Evolutionary conservation across 2,888 invertebrate genomes (phyloP).

Genomic region (Baronia brevicornis): DNA sequence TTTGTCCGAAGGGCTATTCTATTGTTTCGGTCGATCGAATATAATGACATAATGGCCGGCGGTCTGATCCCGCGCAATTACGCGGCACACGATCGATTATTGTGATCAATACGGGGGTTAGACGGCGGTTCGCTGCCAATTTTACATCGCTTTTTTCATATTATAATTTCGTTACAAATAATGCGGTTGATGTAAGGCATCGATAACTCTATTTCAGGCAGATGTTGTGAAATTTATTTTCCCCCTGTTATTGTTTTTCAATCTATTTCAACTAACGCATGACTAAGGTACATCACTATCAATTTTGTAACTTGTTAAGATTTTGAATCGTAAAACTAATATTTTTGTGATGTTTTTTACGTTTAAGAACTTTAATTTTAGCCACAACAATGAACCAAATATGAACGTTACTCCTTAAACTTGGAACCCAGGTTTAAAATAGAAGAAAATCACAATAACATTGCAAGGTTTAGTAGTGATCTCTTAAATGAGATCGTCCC

Average conservation of each 20-base stretch:
- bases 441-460: too few species aligned
- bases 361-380: too few species aligned
- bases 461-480: too few species aligned
- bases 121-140: conserved; percentile 71
- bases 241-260: conserved; percentile 7
- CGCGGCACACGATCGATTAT: conserved; percentile 75
- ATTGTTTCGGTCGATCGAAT: conserved; percentile 66
- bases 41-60: conserved; percentile 73
- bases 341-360: too few species aligned
- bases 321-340: too few species aligned
- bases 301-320: too few species aligned
- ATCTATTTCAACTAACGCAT: too few species aligned
- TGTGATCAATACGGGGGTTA: conserved; percentile 75
- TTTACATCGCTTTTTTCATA: conserved; percentile 62
- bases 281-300: not conserved
- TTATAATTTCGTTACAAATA: conserved; percentile 58
- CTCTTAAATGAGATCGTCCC: too few species aligned
- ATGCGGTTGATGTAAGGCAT: conserved; percentile 44
- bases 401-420: too few species aligned
- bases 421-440: too few species aligned
- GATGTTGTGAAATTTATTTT: conserved; percentile 13
- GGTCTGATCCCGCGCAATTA: conserved; percentile 71
- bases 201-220: conserved; percentile 37
- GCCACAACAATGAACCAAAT: too few species aligned
- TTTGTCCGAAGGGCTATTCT: conserved; percentile 23